Evolutionary conservation across 2,113 vertebrate species (phyloP).

Genomic region (Cepphus grylle): DNA sequence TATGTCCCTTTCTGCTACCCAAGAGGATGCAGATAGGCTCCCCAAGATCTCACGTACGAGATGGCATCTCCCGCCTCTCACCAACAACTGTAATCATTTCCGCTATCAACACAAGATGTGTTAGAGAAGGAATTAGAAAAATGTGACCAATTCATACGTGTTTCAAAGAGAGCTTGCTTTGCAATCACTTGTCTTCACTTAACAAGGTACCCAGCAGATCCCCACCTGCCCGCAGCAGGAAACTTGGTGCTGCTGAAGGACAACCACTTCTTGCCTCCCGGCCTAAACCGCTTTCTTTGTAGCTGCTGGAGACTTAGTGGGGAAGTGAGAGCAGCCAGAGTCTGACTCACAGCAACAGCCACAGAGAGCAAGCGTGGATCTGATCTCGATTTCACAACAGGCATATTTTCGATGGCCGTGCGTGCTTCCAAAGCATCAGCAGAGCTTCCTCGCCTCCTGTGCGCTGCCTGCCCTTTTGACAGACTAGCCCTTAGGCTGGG

Average conservation of each 20-base stretch:
- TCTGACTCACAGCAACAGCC: not conserved
- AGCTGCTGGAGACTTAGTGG: not conserved
- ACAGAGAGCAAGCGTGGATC: rapidly evolving
- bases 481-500: not conserved
- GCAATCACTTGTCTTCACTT: not conserved
- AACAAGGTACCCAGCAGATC: not conserved
- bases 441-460: not conserved
- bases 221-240: not conserved
- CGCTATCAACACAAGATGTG: not conserved
- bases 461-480: not conserved
- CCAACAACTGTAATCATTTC: not conserved
- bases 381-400: not conserved
- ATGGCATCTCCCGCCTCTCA: not conserved
- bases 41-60: not conserved
- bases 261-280: not conserved
- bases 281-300: not conserved
- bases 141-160: rapidly evolving
- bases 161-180: not conserved
- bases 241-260: rapidly evolving
- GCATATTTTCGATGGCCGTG: rapidly evolving
- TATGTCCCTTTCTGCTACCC: not conserved
- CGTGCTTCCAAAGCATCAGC: not conserved
- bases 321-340: not conserved
- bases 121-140: not conserved
- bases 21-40: not conserved